These are phyloP conservation scores for Drosophila robusta DNA, from an alignment of 2,888 invertebrate species.

Conservation along the genomic window DNA sequence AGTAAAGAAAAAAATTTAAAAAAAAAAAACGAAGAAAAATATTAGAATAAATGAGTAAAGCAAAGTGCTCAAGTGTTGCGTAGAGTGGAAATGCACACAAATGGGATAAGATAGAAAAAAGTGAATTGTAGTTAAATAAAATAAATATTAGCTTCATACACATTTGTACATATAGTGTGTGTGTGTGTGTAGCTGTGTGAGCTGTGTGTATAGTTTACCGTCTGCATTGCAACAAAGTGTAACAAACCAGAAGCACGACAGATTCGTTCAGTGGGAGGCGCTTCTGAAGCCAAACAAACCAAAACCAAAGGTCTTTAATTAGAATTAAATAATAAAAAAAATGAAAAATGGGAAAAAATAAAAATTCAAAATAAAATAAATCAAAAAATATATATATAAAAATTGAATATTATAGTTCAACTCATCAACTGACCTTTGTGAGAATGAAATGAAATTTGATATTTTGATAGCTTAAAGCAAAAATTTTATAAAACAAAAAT, in stretches of 20 bases:
- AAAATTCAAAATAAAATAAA: no score
- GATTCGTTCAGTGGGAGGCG: not conserved
- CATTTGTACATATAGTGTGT: not conserved
- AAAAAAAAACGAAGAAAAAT: slow-evolving; percentile 13
- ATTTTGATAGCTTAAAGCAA: no score
- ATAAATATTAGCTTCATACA: slow-evolving; percentile 70
- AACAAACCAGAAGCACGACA: slow-evolving; percentile 26
- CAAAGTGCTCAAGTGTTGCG: slow-evolving; percentile 35
- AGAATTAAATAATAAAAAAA: not conserved
- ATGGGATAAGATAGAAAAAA: slow-evolving; percentile 18
- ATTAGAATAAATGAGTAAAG: slow-evolving; percentile 22
- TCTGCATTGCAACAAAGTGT: slow-evolving; percentile 27
- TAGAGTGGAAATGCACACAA: slow-evolving; percentile 45
- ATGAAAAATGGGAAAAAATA: no score
- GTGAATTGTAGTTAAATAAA: slow-evolving; percentile 60
- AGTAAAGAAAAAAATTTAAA: slow-evolving; percentile 13
- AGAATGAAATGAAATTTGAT: no score
- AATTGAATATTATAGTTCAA: no score
- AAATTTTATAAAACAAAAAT: no score
- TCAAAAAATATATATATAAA: no score
- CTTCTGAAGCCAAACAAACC: not conserved
- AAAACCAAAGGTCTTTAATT: not conserved
- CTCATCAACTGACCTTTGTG: no score
- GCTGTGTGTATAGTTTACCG: slow-evolving; percentile 22
- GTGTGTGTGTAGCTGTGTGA: slow-evolving; percentile 5